Evolutionary conservation across 30 jellyfish, hydroid and myxozoan genomes (phyloP).

Genomic region (Hydractinia echinata): DNA sequence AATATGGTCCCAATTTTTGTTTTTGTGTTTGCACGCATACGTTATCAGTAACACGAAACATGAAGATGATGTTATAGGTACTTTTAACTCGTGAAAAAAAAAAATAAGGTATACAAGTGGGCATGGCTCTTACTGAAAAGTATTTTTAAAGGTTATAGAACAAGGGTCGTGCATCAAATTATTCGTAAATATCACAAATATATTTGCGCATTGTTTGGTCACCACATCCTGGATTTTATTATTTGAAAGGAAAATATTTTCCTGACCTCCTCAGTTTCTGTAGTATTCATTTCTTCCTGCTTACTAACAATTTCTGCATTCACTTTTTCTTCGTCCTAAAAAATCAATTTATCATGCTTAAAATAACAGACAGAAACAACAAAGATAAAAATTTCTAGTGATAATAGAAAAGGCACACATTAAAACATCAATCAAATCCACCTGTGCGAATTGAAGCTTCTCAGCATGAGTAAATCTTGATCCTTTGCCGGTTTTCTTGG

Average conservation of each 20-base stretch:
- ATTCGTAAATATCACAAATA: too few relatives aligned
- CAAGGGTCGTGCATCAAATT: too few relatives aligned
- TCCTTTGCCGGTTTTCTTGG: constrained; percentile 53
- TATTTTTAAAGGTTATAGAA: too few relatives aligned
- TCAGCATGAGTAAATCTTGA: constrained; percentile 94
- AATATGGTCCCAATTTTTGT: too few relatives aligned
- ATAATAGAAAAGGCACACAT: background rate
- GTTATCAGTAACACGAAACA: too few relatives aligned
- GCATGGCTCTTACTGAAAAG: too few relatives aligned
- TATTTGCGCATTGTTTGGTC: too few relatives aligned
- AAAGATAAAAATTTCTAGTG: background rate
- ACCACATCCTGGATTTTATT: background rate
- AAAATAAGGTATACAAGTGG: too few relatives aligned
- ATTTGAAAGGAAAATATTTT: background rate
- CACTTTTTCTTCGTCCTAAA: constrained; percentile 50
- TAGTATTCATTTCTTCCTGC: constrained; percentile 30
- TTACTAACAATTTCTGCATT: constrained; percentile 34
- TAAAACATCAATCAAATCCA: constrained; percentile 4
- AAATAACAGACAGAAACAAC: background rate
- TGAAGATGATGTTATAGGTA: too few relatives aligned
- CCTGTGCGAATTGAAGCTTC: constrained; percentile 72
- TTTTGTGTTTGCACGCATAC: too few relatives aligned
- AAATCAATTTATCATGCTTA: background rate
- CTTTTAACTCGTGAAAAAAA: too few relatives aligned
- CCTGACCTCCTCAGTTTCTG: constrained; percentile 65